Conservation (phyloP, 2,888 invertebrate genomes). For the Rhorus exstirpatorius region DNA sequence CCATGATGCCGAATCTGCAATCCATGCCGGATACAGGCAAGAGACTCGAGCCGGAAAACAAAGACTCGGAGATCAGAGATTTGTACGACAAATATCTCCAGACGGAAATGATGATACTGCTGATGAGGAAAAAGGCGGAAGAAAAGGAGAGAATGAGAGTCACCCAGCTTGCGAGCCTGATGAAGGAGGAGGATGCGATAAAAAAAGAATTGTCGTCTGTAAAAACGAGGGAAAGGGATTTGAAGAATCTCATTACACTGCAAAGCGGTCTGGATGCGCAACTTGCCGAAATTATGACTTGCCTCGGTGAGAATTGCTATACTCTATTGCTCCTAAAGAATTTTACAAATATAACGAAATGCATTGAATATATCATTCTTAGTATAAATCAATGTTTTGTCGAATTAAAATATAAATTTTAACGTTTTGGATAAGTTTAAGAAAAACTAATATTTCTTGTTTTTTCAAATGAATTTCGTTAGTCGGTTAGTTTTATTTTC, state of each 20-base stretch:
- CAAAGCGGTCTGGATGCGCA: constrained; percentile 74
- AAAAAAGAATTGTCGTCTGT: constrained; percentile 69
- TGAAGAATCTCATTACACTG: constrained; percentile 65
- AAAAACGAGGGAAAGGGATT: constrained; percentile 72
- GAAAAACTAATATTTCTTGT: no score
- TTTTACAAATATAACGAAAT: background rate
- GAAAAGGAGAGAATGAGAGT: constrained; percentile 66
- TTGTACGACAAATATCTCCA: constrained; percentile 76
- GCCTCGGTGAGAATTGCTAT: constrained; percentile 66
- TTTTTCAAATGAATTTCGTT: no score
- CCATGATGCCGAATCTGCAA: constrained; percentile 39
- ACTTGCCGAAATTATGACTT: constrained; percentile 54
- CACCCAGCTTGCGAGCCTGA: constrained; percentile 70
- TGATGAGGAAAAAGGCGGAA: constrained; percentile 72
- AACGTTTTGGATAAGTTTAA: no score
- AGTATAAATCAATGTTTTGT: no score
- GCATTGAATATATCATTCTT: no score
- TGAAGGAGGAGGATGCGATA: constrained; percentile 72
- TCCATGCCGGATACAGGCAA: constrained; percentile 50
- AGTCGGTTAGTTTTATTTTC: no score
- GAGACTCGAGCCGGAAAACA: constrained; percentile 64
- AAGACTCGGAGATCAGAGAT: constrained; percentile 71
- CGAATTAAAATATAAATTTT: no score
- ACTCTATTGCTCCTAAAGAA: background rate
- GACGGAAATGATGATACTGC: constrained; percentile 65